Evolutionary conservation across 2,797 vertebrate genomes (phyloP).

Genomic region (Rhinophrynus dorsalis): DNA sequence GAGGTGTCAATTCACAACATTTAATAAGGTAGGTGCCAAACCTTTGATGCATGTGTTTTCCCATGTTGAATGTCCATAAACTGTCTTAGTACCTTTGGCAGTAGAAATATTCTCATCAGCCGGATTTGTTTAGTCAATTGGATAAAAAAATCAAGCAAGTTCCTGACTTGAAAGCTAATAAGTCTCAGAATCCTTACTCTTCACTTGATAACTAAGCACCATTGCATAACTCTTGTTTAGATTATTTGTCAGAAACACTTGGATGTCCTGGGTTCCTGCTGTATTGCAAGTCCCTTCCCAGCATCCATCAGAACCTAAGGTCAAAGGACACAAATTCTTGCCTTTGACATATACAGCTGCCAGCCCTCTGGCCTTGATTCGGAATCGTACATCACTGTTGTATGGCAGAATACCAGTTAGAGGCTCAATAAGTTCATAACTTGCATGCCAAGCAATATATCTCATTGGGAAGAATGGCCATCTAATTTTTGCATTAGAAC

Average conservation of each 20-base stretch:
- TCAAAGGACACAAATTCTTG: slow-evolving; percentile 61
- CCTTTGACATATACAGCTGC: slow-evolving; percentile 70
- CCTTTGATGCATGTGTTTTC: no score
- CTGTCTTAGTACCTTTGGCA: slow-evolving; percentile 28
- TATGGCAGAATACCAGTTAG: slow-evolving; percentile 69
- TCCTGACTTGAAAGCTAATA: slow-evolving; percentile 3
- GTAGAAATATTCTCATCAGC: slow-evolving; percentile 11
- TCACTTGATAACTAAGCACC: slow-evolving; percentile 72
- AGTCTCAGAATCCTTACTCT: slow-evolving; percentile 21
- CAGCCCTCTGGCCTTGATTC: slow-evolving; percentile 69
- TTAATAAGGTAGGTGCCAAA: no score
- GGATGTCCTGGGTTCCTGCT: slow-evolving; percentile 65
- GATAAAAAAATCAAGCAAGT: no score
- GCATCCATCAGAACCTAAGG: slow-evolving; percentile 60
- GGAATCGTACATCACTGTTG: slow-evolving; percentile 67
- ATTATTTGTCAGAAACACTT: slow-evolving; percentile 73
- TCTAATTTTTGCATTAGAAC: slow-evolving; percentile 66
- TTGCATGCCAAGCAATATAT: slow-evolving; percentile 68
- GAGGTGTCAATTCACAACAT: no score
- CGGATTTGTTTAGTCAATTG: no score
- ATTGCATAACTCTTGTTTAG: slow-evolving; percentile 69
- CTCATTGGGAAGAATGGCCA: slow-evolving; percentile 73
- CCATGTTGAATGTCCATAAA: no score
- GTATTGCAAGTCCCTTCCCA: slow-evolving; percentile 78
- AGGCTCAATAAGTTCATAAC: slow-evolving; percentile 74